phyloP scores from a whole-genome alignment of 2,113 vertebrate species.

The Cavia porcellus region DNA sequence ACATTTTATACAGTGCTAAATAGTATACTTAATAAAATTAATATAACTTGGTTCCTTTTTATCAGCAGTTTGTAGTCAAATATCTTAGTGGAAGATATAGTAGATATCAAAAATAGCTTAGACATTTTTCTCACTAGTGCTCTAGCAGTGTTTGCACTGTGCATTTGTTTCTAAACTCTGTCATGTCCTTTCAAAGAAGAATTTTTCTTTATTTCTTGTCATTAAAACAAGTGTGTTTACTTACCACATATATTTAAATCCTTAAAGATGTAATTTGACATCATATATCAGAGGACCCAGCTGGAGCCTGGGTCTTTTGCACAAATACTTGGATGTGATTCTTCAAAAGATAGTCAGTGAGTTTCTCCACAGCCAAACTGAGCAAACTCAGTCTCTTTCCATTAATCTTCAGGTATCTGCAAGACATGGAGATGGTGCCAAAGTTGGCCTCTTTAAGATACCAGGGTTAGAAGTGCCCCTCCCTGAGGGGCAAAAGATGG shows the following conservation, averaged over 20 bases:
- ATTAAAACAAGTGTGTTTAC: neutral
- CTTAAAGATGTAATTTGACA: neutral
- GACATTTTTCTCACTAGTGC: neutral
- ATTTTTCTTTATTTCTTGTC: neutral
- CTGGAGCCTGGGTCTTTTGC: neutral
- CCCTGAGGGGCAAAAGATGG: too few relatives aligned
- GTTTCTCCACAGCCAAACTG: too few relatives aligned
- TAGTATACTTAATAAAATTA: neutral
- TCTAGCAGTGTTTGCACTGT: neutral
- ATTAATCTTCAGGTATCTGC: neutral
- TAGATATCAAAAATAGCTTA: neutral
- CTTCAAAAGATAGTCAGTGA: neutral
- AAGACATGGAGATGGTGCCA: too few relatives aligned
- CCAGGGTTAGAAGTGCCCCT: neutral
- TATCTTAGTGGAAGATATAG: too few relatives aligned
- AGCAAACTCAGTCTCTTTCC: neutral
- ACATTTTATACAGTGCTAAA: neutral
- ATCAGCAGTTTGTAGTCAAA: neutral
- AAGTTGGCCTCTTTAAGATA: too few relatives aligned
- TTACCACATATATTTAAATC: neutral
- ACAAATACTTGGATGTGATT: neutral
- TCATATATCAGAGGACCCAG: too few relatives aligned
- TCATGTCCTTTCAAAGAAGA: neutral
- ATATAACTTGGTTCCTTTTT: neutral
- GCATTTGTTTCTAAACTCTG: neutral